Evolutionary conservation across 2,888 invertebrate species (phyloP).

Genomic region (Lymantria monacha): DNA sequence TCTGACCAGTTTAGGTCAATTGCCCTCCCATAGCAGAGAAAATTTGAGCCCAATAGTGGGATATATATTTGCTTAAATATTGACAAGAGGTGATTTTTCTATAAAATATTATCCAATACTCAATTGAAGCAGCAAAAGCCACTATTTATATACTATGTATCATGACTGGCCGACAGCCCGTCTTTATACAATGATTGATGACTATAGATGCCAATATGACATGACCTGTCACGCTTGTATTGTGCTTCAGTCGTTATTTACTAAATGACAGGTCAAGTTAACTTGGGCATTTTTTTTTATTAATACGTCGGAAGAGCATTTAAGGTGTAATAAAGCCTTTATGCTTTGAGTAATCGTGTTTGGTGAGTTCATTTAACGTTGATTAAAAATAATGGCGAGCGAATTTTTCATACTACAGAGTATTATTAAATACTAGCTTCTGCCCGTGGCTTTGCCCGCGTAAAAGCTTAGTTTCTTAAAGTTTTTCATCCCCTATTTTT

Average conservation of each 20-base stretch:
- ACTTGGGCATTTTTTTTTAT: slow-evolving; percentile 14
- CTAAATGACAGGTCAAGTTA: slow-evolving; percentile 20
- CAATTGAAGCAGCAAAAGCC: slow-evolving; percentile 16
- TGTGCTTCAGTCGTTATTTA: slow-evolving; percentile 12
- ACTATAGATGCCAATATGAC: slow-evolving; percentile 23
- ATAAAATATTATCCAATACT: too few species aligned
- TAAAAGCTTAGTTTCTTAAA: too few species aligned
- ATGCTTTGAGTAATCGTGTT: slow-evolving; percentile 3
- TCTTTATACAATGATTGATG: slow-evolving; percentile 27
- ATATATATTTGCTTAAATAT: too few species aligned
- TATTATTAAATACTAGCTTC: too few species aligned
- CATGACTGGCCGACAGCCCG: slow-evolving; percentile 19
- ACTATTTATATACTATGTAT: slow-evolving; percentile 27
- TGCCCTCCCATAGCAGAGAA: too few species aligned
- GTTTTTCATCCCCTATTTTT: too few species aligned
- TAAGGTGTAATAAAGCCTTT: slow-evolving; percentile 11
- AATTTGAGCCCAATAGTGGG: too few species aligned
- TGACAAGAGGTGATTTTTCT: too few species aligned
- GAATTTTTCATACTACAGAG: neutral
- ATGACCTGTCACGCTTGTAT: slow-evolving; percentile 24
- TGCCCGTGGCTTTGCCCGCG: too few species aligned
- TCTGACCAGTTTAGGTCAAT: too few species aligned
- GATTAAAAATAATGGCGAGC: neutral
- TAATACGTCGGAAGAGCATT: slow-evolving; percentile 7
- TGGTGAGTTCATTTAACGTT: neutral